These are phyloP conservation scores for Luidia sarsii DNA, from an alignment of 53 echinoderm and acorn worm species.

Conservation along the genomic window DNA sequence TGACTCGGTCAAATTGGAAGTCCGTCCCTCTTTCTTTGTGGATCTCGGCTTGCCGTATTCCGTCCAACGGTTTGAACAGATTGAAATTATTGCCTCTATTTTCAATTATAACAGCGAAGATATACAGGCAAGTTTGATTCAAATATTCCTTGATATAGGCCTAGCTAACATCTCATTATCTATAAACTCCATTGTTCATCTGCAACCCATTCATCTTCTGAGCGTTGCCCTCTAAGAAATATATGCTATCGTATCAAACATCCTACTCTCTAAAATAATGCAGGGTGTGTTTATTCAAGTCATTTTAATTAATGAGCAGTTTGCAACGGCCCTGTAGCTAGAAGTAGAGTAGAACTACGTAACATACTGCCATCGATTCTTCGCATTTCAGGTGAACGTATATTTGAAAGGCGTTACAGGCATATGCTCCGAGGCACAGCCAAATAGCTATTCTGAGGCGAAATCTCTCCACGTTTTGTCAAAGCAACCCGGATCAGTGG, in stretches of 20 bases:
- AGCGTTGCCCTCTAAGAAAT: too few species aligned
- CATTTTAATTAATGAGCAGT: too few species aligned
- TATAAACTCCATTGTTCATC: too few species aligned
- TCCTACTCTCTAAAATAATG: too few species aligned
- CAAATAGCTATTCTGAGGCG: slow-evolving; percentile 24
- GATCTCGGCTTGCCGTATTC: slow-evolving; percentile 83
- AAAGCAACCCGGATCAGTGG: slow-evolving; percentile 66
- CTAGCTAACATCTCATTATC: too few species aligned
- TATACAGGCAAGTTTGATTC: slow-evolving; percentile 36
- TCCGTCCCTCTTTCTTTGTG: slow-evolving; percentile 62
- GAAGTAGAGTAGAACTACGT: not conserved
- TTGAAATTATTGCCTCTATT: slow-evolving; percentile 79
- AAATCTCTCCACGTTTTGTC: slow-evolving; percentile 42
- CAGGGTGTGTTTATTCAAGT: too few species aligned
- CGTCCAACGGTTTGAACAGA: slow-evolving; percentile 84
- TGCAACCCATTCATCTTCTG: too few species aligned
- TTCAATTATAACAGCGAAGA: slow-evolving; percentile 69
- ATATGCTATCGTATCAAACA: too few species aligned
- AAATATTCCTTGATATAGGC: too few species aligned
- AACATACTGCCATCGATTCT: too few species aligned
- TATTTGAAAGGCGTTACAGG: slow-evolving; percentile 64
- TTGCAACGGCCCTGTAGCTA: too few species aligned
- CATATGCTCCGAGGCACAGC: slow-evolving; percentile 70
- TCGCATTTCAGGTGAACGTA: slow-evolving; percentile 73
- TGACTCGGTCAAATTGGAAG: slow-evolving; percentile 64